Percentiles rank a stretch among this genome's conserved stretches.
These are phyloP conservation scores for Pygmarrhopalites habei DNA, from an alignment of 1,140 invertebrate species.

Conservation along the genomic window DNA sequence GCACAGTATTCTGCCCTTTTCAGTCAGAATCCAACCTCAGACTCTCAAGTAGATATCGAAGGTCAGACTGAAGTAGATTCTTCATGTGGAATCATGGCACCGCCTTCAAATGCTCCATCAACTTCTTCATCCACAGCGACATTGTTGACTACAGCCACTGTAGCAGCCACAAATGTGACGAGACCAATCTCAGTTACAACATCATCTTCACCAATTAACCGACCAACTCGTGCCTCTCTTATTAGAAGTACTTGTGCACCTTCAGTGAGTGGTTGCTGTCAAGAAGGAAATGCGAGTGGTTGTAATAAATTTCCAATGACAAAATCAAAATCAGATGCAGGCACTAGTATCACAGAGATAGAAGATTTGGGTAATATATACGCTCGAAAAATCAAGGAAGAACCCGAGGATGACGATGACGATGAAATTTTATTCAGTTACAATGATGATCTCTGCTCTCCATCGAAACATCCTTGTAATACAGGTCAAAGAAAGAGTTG, in stretches of 20 bases:
- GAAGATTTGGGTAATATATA: slow-evolving; percentile 53
- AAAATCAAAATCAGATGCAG: background rate
- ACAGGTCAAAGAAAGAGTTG: slow-evolving; percentile 49
- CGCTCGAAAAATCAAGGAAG: slow-evolving; percentile 37
- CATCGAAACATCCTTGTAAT: slow-evolving; percentile 39
- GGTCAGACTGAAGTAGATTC: background rate
- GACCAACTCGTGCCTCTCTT: too few relatives aligned
- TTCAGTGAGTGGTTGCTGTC: background rate
- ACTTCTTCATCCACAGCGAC: too few relatives aligned
- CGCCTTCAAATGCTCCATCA: too few relatives aligned
- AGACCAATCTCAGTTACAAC: too few relatives aligned
- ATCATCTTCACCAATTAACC: too few relatives aligned
- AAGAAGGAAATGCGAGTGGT: background rate
- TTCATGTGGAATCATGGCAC: background rate
- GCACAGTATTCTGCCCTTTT: slow-evolving; percentile 44
- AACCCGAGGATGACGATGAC: slow-evolving; percentile 37
- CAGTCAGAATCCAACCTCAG: background rate
- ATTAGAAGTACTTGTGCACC: too few relatives aligned
- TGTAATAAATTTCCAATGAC: background rate
- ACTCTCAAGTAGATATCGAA: slow-evolving; percentile 13
- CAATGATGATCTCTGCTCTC: slow-evolving; percentile 45
- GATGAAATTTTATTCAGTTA: slow-evolving; percentile 42
- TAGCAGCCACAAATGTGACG: too few relatives aligned
- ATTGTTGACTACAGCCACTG: too few relatives aligned
- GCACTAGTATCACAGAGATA: slow-evolving; percentile 55